Conservation (phyloP, 1,140 invertebrate genomes). For the Micrasema minimum region DNA sequence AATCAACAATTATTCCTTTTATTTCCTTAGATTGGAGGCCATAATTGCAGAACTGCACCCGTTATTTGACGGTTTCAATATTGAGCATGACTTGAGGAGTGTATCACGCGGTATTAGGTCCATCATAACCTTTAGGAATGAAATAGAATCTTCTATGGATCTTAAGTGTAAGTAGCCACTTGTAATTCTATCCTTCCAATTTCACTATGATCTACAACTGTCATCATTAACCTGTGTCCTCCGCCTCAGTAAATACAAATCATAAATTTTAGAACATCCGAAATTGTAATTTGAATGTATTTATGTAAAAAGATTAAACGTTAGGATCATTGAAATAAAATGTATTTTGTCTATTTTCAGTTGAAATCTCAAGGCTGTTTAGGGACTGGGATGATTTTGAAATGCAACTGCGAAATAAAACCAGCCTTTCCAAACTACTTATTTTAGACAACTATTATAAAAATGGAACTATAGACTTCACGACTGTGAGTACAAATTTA, state of each 20-base stretch:
- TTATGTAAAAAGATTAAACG: too few species aligned
- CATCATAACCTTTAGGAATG: constrained; percentile 56
- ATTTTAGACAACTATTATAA: constrained; percentile 55
- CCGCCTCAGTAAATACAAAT: too few species aligned
- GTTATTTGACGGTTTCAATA: constrained; percentile 57
- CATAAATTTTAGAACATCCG: too few species aligned
- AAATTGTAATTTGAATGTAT: too few species aligned
- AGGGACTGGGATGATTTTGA: constrained; percentile 59
- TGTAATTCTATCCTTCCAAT: too few species aligned
- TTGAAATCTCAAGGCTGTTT: constrained; percentile 59
- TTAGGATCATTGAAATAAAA: too few species aligned
- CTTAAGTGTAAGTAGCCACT: constrained; percentile 54
- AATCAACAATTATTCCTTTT: too few species aligned
- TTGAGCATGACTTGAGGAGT: constrained; percentile 57
- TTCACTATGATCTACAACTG: too few species aligned
- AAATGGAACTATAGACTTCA: constrained; percentile 59
- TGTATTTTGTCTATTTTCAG: constrained; percentile 47
- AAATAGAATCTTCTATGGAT: constrained; percentile 56
- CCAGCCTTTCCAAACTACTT: constrained; percentile 55
- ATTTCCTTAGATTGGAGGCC: constrained; percentile 58
- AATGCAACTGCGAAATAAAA: constrained; percentile 56
- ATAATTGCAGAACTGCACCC: constrained; percentile 60
- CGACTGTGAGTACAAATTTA: constrained; percentile 41
- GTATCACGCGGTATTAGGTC: constrained; percentile 54
- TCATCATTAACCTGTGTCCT: too few species aligned